Evolutionary conservation across 2,888 invertebrate species (phyloP).

Genomic region (Desoria tigrina): DNA sequence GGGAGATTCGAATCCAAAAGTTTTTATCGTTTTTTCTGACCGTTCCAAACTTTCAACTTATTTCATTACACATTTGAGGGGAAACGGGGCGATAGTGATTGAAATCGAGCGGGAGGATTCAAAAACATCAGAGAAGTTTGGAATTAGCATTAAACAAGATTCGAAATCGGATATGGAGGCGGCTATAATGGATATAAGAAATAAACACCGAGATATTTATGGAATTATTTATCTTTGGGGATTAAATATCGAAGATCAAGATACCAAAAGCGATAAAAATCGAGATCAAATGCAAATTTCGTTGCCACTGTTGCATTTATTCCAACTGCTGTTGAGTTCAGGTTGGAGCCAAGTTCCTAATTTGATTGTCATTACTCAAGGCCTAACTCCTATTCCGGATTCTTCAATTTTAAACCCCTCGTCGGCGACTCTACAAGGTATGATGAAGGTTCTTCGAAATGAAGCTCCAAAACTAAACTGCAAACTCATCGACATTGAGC

Average conservation of each 20-base stretch:
- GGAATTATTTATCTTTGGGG: slow-evolving; percentile 41
- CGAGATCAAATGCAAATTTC: slow-evolving; percentile 16
- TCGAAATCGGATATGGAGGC: slow-evolving; percentile 25
- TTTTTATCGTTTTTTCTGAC: slow-evolving; percentile 32
- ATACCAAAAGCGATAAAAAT: slow-evolving; percentile 6
- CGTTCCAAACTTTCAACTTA: no score
- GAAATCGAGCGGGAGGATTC: no score
- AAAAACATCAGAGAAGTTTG: no score
- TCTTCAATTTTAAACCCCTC: background rate
- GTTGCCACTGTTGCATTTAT: slow-evolving; percentile 25
- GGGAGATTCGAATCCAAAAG: slow-evolving; percentile 29
- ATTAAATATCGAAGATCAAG: no score
- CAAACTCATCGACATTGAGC: slow-evolving; percentile 35
- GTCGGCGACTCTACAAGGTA: slow-evolving; percentile 20
- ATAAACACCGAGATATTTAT: slow-evolving; percentile 8
- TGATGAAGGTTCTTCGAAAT: slow-evolving; percentile 30
- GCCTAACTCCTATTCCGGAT: slow-evolving; percentile 28
- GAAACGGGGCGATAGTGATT: no score
- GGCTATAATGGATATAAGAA: background rate
- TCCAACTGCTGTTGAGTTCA: slow-evolving; percentile 31
- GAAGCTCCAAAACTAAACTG: slow-evolving; percentile 31
- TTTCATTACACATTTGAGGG: no score
- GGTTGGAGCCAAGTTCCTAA: background rate
- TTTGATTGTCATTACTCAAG: slow-evolving; percentile 24
- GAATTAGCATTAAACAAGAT: no score